phyloP scores from a whole-genome alignment of 2,113 vertebrate genomes.

The Notiomystis cincta region DNA sequence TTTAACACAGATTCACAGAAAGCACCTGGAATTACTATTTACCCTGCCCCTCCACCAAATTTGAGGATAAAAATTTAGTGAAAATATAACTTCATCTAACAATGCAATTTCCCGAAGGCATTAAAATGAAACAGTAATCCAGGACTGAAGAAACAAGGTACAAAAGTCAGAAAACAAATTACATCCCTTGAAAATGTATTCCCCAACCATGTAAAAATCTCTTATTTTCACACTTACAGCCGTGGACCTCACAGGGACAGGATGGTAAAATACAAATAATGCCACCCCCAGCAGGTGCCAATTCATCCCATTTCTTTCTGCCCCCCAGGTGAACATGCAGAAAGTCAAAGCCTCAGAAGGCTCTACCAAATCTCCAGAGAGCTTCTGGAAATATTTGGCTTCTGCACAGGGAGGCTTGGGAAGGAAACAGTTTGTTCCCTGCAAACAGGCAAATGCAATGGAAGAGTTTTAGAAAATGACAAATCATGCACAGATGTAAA shows the following conservation, averaged over 20 bases:
- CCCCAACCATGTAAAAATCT: neutral
- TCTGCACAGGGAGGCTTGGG: neutral
- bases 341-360: neutral
- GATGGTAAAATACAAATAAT: neutral
- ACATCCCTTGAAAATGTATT: neutral
- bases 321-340: neutral
- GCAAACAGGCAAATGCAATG: neutral
- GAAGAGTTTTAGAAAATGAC: neutral
- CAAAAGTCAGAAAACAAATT: neutral
- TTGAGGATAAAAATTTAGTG: neutral
- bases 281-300: neutral
- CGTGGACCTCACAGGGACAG: neutral
- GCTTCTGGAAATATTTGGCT: neutral
- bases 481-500: neutral
- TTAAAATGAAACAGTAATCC: neutral
- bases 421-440: neutral
- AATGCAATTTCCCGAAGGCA: neutral
- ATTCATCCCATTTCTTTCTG: neutral
- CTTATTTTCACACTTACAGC: neutral
- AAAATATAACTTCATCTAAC: neutral
- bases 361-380: neutral
- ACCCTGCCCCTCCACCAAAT: neutral
- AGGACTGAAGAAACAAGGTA: neutral
- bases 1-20: neutral
- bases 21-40: neutral